Evolutionary conservation across 2,888 invertebrate genomes (phyloP), one percentile per base, ranked within the genome.

Genomic region (Pachycephus smyrnensis): DNA sequence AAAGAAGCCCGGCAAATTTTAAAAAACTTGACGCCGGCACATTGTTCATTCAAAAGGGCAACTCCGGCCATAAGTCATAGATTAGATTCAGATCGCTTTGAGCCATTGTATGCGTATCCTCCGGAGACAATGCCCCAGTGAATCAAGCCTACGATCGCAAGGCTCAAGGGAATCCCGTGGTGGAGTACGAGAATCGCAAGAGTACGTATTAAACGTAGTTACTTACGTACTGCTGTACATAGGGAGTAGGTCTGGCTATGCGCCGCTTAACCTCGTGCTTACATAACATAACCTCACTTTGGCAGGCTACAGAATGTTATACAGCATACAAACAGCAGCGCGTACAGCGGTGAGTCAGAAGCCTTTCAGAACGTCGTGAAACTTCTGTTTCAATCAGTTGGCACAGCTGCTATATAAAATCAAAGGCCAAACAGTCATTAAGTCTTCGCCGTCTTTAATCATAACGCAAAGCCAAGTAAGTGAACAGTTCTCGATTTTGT

Each of bases 21-120:
- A 55, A 55, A 55, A 55, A 55, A 55, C 55, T 55, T 23, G 9
- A 55, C 79, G 82, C 77, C 80, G 23, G 81, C 81, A 82, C 82
- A 86, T 86, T 86, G 85, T 86, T 85, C 85, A 84, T 85, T 86
- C 86, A 84, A 85, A 82, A 81, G 83, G 81, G 82, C 82, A 84
- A 80, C 81, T 80, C 79, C 82, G 80, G 76, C 83, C 83, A 83
- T 86, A 87, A 86, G 84, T 86, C 86, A 86, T 86, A 86, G 86
- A 86, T 86, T 86, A 86, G 86, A 84, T 82, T 86, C 82, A 81
- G 86, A 86, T 86, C 87, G 84, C 81, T 85, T 82, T 86, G 84
- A 82, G 83, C 84, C 86, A 87, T 86, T 86, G 86, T 86, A 87
- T 85, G 86, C 86, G 87, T 84, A 86, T 86, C 85, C 81, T 80